phyloP scores from a whole-genome alignment of 2,797 vertebrate genomes.

The Eulemur rubriventer region DNA sequence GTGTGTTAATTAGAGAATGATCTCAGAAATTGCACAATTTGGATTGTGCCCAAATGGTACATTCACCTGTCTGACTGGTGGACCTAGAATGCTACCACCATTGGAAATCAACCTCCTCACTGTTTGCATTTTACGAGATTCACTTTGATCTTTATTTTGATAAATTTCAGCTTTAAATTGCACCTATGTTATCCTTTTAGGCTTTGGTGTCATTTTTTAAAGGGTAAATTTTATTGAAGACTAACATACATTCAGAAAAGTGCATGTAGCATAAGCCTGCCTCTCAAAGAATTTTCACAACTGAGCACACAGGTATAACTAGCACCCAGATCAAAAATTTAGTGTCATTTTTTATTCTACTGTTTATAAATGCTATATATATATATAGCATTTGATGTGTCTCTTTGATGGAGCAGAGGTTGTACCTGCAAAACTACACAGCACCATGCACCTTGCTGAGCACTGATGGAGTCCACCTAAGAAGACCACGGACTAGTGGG shows the following conservation, averaged over 20 bases:
- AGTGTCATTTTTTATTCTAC: background rate
- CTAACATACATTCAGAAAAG: background rate
- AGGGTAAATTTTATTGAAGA: conserved; percentile 42
- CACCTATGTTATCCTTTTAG: background rate
- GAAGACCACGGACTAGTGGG: background rate
- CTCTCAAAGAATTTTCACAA: conserved; percentile 4
- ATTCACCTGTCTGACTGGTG: background rate
- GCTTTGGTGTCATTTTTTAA: conserved; percentile 28
- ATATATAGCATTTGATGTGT: background rate
- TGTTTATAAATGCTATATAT: background rate
- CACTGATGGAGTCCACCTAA: background rate
- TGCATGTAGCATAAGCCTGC: background rate
- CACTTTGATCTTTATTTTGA: background rate
- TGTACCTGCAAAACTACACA: background rate
- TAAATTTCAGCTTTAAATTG: background rate
- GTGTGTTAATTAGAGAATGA: background rate
- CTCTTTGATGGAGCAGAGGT: background rate
- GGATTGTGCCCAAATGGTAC: background rate
- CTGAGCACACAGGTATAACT: background rate
- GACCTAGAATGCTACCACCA: background rate
- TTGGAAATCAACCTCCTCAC: background rate
- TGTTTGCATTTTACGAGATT: background rate
- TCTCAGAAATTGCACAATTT: background rate
- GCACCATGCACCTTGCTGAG: background rate
- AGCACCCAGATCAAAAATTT: background rate